Evolutionary conservation across 2,797 vertebrate genomes (phyloP).

Genomic region (Botia almorhae): DNA sequence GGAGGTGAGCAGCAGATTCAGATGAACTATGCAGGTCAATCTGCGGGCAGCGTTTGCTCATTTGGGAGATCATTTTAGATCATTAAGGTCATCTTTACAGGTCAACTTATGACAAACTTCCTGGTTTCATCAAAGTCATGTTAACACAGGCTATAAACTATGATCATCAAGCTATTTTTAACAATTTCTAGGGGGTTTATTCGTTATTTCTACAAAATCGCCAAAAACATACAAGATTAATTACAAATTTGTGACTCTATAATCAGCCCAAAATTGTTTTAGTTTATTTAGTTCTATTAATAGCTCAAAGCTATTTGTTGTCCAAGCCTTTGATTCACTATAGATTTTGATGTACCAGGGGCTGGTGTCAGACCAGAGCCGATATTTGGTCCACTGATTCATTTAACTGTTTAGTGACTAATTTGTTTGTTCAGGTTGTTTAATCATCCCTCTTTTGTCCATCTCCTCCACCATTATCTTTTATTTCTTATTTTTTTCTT

Average conservation of each 20-base stretch:
- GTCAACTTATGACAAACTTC: background rate
- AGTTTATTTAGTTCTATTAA: background rate
- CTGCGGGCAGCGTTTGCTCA: constrained; percentile 50
- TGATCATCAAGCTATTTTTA: background rate
- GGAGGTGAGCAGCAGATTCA: constrained; percentile 41
- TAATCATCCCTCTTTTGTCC: background rate
- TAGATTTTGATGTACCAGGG: background rate
- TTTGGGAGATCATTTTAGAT: background rate
- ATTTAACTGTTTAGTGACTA: constrained; percentile 16
- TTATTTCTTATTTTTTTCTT: background rate
- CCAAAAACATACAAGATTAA: no score
- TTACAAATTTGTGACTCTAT: background rate
- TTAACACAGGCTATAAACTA: background rate
- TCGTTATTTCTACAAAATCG: no score
- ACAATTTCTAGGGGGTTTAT: background rate
- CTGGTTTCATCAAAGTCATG: background rate
- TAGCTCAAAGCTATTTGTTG: background rate
- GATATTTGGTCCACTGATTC: background rate
- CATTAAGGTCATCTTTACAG: background rate
- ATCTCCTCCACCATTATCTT: constrained; percentile 18
- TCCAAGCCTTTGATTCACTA: background rate
- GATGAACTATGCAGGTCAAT: constrained; percentile 70
- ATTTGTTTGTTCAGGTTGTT: constrained; percentile 42
- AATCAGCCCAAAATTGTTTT: background rate
- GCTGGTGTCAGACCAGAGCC: background rate